Base-by-base conservation (phyloP, 2,888 invertebrate genomes). In the Eurytoma californica region DNA sequence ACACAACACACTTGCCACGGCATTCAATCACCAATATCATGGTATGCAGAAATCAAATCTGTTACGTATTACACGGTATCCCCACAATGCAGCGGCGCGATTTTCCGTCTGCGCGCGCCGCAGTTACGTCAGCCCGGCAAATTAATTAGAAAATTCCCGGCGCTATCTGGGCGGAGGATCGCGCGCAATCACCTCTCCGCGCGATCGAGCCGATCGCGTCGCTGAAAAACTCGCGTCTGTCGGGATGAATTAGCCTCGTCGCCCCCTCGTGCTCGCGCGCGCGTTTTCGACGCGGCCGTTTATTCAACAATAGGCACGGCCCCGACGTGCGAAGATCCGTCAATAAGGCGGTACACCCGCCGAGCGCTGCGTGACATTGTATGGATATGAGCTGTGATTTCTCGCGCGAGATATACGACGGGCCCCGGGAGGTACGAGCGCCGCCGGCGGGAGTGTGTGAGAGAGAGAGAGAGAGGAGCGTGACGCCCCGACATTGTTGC, bases 361-460 rank as follows among this genome's bases (percentile, higher is more conserved):
- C 57, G 78, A 80, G 83, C 82, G 82, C 87, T 88, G 87, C 89
- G 88, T 88, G 89, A 89, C 89, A 88, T 88, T 89, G 88, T 89
- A 89, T 90, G 89, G 88, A 89, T 89, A 90, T 90, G 87, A 89
- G 88, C 51, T 58, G 83, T 83, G 88, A 88, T 88, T 86, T 87
- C 84, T 82, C 84, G 84, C 82, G 73, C 82, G 86, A 89, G 88
- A 87, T 82, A 77, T 39, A 39, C 39, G 9, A 47, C 30, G 47
- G 57, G 13, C 51, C 63, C 16, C 63, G n/a, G 14, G 39, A 30
- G 28, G 28, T 9, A 63, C 39, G 39, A 39, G 39, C 39, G 39
- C 39, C 39, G 39, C 39, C 24, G 24, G 2, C 24, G 24, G 24
- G 39, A 39, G 7, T 39, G 39, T 14, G 61, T 28, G 61, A 61